These are phyloP conservation scores for Heliangelus exortis DNA, from an alignment of 2,797 vertebrate species.

Conservation along the genomic window DNA sequence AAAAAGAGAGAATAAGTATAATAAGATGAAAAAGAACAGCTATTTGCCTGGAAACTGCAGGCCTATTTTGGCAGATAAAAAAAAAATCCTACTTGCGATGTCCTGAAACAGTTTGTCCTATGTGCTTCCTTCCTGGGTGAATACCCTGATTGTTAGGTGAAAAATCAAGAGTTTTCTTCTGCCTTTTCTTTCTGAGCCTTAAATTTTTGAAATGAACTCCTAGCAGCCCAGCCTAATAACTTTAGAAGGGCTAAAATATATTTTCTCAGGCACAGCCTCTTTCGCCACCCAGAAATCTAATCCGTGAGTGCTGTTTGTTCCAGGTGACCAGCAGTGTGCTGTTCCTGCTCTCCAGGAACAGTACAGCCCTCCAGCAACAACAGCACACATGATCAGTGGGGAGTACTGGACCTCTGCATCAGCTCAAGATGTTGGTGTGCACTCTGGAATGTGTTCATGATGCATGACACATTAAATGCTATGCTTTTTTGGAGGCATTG, in stretches of 20 bases:
- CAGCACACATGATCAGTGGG: fast-evolving
- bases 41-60: background rate
- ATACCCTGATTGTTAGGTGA: background rate
- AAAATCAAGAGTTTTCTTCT: background rate
- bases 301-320: background rate
- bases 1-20: background rate
- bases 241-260: background rate
- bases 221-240: background rate
- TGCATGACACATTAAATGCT: background rate
- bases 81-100: background rate
- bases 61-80: background rate
- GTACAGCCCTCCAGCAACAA: constrained; percentile 17
- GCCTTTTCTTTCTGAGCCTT: background rate
- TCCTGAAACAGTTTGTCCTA: background rate
- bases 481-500: fast-evolving
- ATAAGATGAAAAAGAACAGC: background rate
- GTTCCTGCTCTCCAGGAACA: background rate
- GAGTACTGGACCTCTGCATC: background rate
- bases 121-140: background rate
- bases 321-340: background rate
- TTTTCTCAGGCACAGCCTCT: background rate
- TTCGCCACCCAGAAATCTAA: background rate
- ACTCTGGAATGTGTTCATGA: background rate
- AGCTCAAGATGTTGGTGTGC: background rate
- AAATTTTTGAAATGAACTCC: background rate